Base-by-base conservation (phyloP, 2,113 vertebrate species). In the Chloropsis cyanopogon region DNA sequence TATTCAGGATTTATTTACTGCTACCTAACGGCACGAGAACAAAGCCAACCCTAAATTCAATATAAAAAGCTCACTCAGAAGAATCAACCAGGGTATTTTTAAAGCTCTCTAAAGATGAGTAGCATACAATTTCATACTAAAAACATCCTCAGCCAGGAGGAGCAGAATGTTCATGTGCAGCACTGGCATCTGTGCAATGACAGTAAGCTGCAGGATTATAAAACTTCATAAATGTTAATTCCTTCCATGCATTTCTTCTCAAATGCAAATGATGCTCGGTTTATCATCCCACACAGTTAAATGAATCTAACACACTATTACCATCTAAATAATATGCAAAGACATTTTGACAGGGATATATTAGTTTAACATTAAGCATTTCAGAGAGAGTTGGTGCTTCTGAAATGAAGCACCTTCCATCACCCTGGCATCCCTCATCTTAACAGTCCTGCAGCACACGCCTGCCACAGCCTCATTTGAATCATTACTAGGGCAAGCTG, bases 141-240 rank as follows among this genome's bases (percentile, higher is more conserved):
- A 88, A 77, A 18, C 50, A 75, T 22, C 77, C 86, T 82, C 81
- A 63, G 4, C 28, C 65, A 69, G 57, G 70, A 93, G 54, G 6
- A 92, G 66, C 57, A 70, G 70, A 60, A 56, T 2, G 9, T 35
- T 73, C 66, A 35, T 13, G 37, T 0, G 9, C 92, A 89, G 70
- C 56, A 5, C 56, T 37, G 80, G 92, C 81, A 84, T 93, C 82
- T 88, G 71, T 81, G 84, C 76, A 41, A 9, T 69, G 91, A 91
- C 88, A 93, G 73, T 81, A 88, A 94, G 88, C 88, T 80, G 73
- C 46, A 79, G 91, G 92, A 93, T 90, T 71, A 94, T 64, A 75
- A 71, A 96, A 97, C 89, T 92, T 56, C 82, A 94, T 69, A 91
- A 88, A 92, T 82, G 93, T 80, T 95, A 96, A 97, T 93, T 93